Evolutionary conservation across 2,113 vertebrate genomes (phyloP).

Genomic region (Cacatua alba): DNA sequence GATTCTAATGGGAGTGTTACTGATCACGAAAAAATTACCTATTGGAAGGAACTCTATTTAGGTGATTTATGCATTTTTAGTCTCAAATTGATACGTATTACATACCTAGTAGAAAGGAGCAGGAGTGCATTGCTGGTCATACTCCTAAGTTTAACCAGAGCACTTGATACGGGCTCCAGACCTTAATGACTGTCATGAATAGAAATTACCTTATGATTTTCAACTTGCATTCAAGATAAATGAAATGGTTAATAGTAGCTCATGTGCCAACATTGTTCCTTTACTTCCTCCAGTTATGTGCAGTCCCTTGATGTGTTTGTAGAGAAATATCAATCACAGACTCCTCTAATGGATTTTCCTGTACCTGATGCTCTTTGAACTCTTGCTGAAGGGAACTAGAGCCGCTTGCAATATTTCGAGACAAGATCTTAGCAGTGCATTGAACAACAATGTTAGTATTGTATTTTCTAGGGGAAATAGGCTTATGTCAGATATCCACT

Average conservation of each 20-base stretch:
- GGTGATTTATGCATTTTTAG: not conserved
- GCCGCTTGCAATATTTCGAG: not conserved
- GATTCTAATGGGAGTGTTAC: not conserved
- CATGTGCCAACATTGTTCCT: not conserved
- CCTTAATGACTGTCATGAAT: not conserved
- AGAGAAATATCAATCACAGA: not conserved
- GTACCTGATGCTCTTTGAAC: not conserved
- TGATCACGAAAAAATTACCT: not conserved
- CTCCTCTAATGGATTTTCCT: not conserved
- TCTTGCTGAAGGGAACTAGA: not conserved
- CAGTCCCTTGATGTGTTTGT: not conserved
- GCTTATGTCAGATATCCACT: not conserved
- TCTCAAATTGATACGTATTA: not conserved
- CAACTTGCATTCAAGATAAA: not conserved
- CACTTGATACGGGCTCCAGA: not conserved
- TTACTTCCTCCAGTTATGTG: not conserved
- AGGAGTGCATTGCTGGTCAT: not conserved
- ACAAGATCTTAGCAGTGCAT: not conserved
- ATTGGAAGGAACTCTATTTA: not conserved
- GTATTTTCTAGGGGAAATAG: not conserved
- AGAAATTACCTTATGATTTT: not conserved
- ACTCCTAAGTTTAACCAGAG: not conserved
- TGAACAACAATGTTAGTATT: not conserved
- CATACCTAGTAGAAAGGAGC: not conserved
- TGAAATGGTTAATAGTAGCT: not conserved